Conservation (phyloP, 2,888 invertebrate species). For the Synanthedon myopaeformis region DNA sequence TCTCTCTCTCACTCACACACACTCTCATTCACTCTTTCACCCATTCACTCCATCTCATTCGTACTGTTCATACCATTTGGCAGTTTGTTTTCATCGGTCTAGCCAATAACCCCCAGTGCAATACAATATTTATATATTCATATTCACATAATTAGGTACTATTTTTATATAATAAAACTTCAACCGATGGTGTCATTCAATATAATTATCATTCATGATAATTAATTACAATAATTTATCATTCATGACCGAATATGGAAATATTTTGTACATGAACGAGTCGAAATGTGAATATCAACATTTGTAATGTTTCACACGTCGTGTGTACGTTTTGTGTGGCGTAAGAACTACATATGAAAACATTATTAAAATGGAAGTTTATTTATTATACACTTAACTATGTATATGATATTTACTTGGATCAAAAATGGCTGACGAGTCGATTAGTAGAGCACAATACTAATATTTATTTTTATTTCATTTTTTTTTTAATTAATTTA, state of each 20-base stretch:
- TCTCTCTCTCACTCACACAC: constrained; percentile 21
- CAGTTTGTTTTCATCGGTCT: constrained; percentile 52
- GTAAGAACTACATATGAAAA: constrained; percentile 58
- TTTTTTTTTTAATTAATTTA: constrained; percentile 25
- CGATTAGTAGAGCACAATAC: constrained; percentile 50
- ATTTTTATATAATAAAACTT: constrained; percentile 15
- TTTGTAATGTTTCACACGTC: constrained; percentile 44
- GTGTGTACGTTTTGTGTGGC: constrained; percentile 25
- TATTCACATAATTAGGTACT: constrained; percentile 42
- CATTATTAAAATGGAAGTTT: constrained; percentile 65
- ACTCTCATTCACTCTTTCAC: constrained; percentile 11
- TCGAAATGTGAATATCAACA: constrained; percentile 52
- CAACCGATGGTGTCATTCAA: constrained; percentile 21
- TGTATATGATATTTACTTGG: constrained; percentile 52
- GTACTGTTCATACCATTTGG: constrained; percentile 50
- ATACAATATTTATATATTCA: constrained; percentile 11
- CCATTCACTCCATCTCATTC: constrained; percentile 11
- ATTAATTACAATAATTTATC: neutral
- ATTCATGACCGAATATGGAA: neutral
- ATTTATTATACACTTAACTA: constrained; percentile 59
- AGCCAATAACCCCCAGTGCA: constrained; percentile 12
- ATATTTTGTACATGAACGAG: constrained; percentile 19
- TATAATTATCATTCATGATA: neutral
- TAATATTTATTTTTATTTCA: constrained; percentile 19
- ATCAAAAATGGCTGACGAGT: constrained; percentile 63